These are phyloP conservation scores for Cephus rjabovi DNA, from an alignment of 2,888 invertebrate genomes.

Conservation along the genomic window DNA sequence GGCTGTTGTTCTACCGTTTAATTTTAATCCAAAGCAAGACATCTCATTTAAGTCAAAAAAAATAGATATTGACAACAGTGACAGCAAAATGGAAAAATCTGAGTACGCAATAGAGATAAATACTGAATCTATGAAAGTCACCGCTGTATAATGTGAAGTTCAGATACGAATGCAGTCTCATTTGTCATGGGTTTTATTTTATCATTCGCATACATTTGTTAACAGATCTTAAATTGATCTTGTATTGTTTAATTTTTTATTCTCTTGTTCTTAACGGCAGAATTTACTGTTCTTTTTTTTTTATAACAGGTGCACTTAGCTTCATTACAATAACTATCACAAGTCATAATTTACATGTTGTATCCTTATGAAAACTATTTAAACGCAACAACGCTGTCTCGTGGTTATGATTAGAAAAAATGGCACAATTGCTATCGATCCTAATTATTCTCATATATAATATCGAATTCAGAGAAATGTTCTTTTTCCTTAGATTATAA, in stretches of 20 bases:
- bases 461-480: background rate
- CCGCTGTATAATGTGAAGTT: constrained; percentile 51
- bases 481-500: background rate
- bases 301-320: background rate
- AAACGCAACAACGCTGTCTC: background rate
- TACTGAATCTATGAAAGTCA: constrained; percentile 56
- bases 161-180: background rate
- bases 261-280: background rate
- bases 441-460: background rate
- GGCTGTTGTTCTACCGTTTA: constrained; percentile 68
- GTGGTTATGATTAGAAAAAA: background rate
- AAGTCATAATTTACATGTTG: background rate
- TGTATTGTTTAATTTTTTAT: background rate
- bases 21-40: constrained; percentile 64
- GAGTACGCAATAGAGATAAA: constrained; percentile 54
- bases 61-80: constrained; percentile 19
- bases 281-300: background rate
- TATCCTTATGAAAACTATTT: background rate
- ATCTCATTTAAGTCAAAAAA: constrained; percentile 30
- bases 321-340: background rate
- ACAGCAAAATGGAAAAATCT: constrained; percentile 37
- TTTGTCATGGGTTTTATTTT: background rate
- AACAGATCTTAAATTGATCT: background rate
- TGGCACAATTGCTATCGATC: background rate
- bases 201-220: background rate